Percentiles rank a stretch among this genome's conserved stretches.
phyloP scores from a whole-genome alignment of 1,140 invertebrate genomes.

The Drosophila persimilis region DNA sequence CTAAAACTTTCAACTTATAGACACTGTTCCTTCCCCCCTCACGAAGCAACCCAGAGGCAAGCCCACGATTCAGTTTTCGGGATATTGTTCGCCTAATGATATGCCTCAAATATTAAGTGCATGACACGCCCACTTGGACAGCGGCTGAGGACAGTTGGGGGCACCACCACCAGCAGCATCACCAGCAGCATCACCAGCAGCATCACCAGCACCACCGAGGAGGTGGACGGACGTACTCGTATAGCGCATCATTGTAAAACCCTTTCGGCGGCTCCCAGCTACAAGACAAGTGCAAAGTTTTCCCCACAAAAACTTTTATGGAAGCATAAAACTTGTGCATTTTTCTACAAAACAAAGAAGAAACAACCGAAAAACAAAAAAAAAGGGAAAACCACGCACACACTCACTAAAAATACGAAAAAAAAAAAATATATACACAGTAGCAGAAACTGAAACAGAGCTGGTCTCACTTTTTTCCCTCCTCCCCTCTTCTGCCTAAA shows the following conservation, averaged over 20 bases:
- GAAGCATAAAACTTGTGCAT: constrained; percentile 77
- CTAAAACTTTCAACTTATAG: constrained; percentile 4
- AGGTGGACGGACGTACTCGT: constrained; percentile 5
- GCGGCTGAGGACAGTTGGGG: neutral
- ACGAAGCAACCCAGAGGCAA: too few relatives aligned
- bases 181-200: too few relatives aligned
- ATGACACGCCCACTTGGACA: constrained; percentile 34
- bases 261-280: constrained; percentile 60
- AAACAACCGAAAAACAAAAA: constrained; percentile 50
- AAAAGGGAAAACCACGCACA: neutral
- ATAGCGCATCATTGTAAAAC: constrained; percentile 76
- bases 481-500: constrained; percentile 47
- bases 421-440: constrained; percentile 13
- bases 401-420: too few relatives aligned
- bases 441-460: constrained; percentile 55
- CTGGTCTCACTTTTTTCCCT: constrained; percentile 55
- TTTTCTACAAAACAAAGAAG: constrained; percentile 76
- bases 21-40: too few relatives aligned
- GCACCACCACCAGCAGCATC: too few relatives aligned
- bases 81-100: constrained; percentile 48
- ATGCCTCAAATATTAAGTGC: constrained; percentile 72
- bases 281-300: constrained; percentile 79
- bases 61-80: constrained; percentile 19
- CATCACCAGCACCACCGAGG: too few relatives aligned
- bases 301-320: constrained; percentile 74